Evolutionary conservation across 2,797 vertebrate species (phyloP), one percentile per base, ranked within the genome.

Genomic region (Falco naumanni): DNA sequence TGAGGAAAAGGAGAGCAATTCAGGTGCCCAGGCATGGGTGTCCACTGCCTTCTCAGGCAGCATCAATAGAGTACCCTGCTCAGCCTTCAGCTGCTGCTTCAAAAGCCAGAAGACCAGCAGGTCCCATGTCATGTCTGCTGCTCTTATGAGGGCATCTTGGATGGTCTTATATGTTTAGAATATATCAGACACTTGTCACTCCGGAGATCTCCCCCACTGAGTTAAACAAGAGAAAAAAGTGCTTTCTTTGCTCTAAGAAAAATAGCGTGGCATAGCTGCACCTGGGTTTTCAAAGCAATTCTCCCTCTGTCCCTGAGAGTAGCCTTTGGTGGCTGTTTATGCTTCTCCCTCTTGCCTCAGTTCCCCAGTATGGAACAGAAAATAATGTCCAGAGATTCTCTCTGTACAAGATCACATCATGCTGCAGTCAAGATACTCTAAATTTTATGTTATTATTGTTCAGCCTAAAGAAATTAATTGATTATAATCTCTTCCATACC

Each of bases 211-310:
- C 31, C 60, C 34, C 37, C 37, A 56, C 15, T 57, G 54, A 59
- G 10, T 48, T 86, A 37, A 45, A 72, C 10, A 47, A 70, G 57
- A 72, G 1, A 9, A 37, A 87, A 39, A 16, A 7, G 14, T 15
- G 4, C 3, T 66, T 63, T 31, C 2, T 57, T 70, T 48, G 2
- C 2, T 5, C 12, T 13, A 18, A 14, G 1, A 3, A 41, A 59
- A 68, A 6, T 12, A 50, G 3, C 6, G 13, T 66, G 18, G 4
- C 15, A 33, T 10, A 47, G 3, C 9, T 70, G 18, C 0, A 0
- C 63, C 92, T 86, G 31, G 9, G 3, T 53, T 88, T 57, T 61
- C 47, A 86, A 60, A 90, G 28, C 18, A 68, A 31, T 84, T 26
- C 39, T 91, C 9, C 4, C 10, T 63, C 48, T 80, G 8, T 37